phyloP scores from a whole-genome alignment of 2,797 vertebrate species.

The Epinephelus awoara region DNA sequence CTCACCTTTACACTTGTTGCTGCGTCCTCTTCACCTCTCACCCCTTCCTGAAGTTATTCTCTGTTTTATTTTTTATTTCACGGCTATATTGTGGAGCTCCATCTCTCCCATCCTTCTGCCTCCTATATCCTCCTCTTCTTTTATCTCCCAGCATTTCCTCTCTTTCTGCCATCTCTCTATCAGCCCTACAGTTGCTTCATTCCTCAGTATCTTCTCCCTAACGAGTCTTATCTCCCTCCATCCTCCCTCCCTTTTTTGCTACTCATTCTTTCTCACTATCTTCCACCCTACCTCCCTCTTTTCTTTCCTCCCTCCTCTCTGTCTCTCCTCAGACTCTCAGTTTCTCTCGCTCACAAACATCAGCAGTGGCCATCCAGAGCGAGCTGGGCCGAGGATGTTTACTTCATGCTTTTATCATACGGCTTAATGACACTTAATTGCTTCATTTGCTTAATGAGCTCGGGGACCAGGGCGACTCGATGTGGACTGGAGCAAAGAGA shows the following conservation, averaged over 20 bases:
- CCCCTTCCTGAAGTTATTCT: neutral
- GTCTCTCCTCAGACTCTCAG: conserved; percentile 14
- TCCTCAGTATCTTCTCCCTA: conserved; percentile 48
- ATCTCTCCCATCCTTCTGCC: neutral
- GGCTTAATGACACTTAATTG: conserved; percentile 84
- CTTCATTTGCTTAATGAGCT: conserved; percentile 71
- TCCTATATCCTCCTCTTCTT: conserved; percentile 17
- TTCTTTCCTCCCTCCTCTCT: conserved; percentile 12
- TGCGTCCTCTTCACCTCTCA: neutral
- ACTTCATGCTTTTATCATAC: conserved; percentile 77
- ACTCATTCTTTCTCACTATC: conserved; percentile 44
- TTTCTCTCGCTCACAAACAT: conserved; percentile 39
- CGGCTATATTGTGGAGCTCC: neutral
- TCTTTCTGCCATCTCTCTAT: conserved; percentile 30
- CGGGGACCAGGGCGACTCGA: neutral
- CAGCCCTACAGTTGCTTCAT: conserved; percentile 37
- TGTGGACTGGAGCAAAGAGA: conserved; percentile 13
- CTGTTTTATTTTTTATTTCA: neutral
- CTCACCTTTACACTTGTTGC: conserved; percentile 15
- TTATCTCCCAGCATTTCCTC: conserved; percentile 38
- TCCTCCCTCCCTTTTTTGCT: conserved; percentile 52
- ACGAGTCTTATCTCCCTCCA: conserved; percentile 52
- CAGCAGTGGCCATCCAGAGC: conserved; percentile 32
- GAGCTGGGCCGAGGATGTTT: conserved; percentile 79
- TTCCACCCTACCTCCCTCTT: conserved; percentile 28